Evolutionary conservation across 2,113 vertebrate species (phyloP), one percentile per base, ranked within the genome.

Genomic region (Poicephalus gulielmi): DNA sequence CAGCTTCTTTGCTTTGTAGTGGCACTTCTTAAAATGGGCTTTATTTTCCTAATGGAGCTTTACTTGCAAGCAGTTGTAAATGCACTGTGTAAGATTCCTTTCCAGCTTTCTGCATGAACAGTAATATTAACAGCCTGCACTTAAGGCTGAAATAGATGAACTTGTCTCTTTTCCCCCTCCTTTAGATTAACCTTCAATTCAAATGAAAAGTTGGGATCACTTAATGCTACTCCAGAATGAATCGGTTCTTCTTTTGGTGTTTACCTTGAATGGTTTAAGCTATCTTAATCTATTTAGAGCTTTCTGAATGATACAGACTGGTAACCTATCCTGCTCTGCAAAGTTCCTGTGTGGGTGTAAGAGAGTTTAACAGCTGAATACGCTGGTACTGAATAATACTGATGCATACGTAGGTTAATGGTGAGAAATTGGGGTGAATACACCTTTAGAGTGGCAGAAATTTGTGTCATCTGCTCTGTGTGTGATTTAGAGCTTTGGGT

Each of bases 381-480:
- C 53, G 15, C 53, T 57, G 46, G 25, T 52, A 7, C 41, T 70
- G 82, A 16, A 2, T 46, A 1, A 30, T 28, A 8, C 33, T 46
- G 46, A 53, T 33, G 24, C 18, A 11, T 10, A 6, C 31, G 1
- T 4, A 47, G 52, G 30, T 28, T 69, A 6, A 17, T 27, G 47
- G 63, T 1, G 1, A 10, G 37, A n/a, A 84, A 75, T 2, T 50
- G 41, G 63, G 49, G 46, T 11, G 10, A 9, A 12, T 10, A 35
- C 7, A 7, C 37, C 28, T n/a, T 68, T 5, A 10, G 49, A 27
- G 89, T 7, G 31, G 33, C 35, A 67, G 31, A 33, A 63, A 6
- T 53, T 17, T 3, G 30, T 11, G 10, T 63, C 5, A 0, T 15
- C 20, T 57, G 35, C 69, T 13, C 74, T 6, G 13, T 7, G 1